Conservation (phyloP, 2,888 invertebrate species). For the Diadromus collaris region DNA sequence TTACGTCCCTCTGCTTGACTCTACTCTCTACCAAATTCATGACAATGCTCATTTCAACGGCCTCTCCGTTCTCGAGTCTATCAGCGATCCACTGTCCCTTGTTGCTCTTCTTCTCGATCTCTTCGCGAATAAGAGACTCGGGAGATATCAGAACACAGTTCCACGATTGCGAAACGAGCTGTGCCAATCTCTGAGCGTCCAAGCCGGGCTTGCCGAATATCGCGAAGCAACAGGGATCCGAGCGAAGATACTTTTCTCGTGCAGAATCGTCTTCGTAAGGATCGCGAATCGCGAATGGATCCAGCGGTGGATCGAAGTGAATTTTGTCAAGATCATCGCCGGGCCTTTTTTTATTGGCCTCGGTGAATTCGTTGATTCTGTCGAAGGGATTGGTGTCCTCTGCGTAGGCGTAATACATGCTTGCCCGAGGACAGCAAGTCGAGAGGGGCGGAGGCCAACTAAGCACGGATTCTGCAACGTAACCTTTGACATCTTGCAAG, state of each 20-base stretch:
- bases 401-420: constrained; percentile 79
- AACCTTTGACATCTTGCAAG: constrained; percentile 68
- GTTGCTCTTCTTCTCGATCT: constrained; percentile 82
- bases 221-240: constrained; percentile 82
- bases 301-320: constrained; percentile 62
- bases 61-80: constrained; percentile 82
- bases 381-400: constrained; percentile 79
- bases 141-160: constrained; percentile 84
- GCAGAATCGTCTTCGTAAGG: constrained; percentile 82
- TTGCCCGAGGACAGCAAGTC: constrained; percentile 77
- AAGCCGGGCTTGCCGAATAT: constrained; percentile 84
- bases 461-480: constrained; percentile 32
- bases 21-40: constrained; percentile 82
- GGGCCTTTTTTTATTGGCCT: constrained; percentile 35
- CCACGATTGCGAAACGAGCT: constrained; percentile 82
- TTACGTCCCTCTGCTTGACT: constrained; percentile 80
- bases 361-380: constrained; percentile 68
- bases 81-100: constrained; percentile 83
- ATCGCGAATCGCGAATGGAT: constrained; percentile 70
- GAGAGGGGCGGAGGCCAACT: constrained; percentile 55
- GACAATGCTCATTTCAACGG: constrained; percentile 81
- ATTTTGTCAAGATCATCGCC: constrained; percentile 31
- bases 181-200: constrained; percentile 81
- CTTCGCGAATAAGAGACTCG: constrained; percentile 81
- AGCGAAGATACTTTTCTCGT: constrained; percentile 80